Evolutionary conservation across 2,113 vertebrate species (phyloP).

Genomic region (Bubo scandiacus): DNA sequence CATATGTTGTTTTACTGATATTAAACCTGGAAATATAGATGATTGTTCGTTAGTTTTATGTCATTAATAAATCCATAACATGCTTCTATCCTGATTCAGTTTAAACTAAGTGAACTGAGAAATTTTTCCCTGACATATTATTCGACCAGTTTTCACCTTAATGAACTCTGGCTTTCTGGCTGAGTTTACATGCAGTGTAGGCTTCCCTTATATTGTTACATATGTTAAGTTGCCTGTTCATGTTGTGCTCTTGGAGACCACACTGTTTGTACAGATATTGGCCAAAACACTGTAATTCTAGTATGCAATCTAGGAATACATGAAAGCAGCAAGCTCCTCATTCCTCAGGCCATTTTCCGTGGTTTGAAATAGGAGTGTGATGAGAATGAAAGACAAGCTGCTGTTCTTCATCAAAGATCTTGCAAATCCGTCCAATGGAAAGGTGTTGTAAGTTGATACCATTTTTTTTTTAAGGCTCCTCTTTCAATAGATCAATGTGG

Average conservation of each 20-base stretch:
- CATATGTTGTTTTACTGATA: neutral
- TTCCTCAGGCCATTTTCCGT: neutral
- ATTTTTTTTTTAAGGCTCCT: neutral
- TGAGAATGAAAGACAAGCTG: neutral
- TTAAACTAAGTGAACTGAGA: neutral
- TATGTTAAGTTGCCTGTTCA: neutral
- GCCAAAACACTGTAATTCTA: neutral
- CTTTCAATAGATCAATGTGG: neutral
- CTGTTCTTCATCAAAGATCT: neutral
- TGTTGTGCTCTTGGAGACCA: neutral
- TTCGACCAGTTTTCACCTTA: neutral
- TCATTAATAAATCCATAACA: neutral
- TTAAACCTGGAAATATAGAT: neutral
- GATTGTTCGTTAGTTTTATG: neutral
- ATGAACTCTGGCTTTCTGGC: neutral
- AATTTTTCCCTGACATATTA: neutral
- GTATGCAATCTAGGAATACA: neutral
- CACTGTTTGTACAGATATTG: neutral
- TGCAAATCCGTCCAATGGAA: neutral
- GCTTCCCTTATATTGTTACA: neutral
- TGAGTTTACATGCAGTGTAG: neutral
- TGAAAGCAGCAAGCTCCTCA: neutral
- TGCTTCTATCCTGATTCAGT: neutral
- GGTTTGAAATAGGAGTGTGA: neutral
- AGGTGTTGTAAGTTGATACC: neutral